These are phyloP conservation scores for Enteromius trimaculatus DNA, from an alignment of 2,797 vertebrate species.

Conservation along the genomic window DNA sequence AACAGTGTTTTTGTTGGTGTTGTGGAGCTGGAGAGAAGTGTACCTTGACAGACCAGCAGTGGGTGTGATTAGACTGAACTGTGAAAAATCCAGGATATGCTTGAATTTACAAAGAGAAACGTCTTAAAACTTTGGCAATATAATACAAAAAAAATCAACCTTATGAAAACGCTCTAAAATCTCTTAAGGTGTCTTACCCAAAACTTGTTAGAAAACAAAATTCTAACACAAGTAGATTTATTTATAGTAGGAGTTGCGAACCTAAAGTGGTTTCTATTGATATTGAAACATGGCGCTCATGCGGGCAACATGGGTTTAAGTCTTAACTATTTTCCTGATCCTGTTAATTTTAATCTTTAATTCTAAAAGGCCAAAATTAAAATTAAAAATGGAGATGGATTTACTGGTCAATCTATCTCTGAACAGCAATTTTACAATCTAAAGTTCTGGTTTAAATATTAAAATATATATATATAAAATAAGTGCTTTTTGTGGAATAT, in stretches of 20 bases:
- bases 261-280: background rate
- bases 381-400: background rate
- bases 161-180: background rate
- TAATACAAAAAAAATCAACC: background rate
- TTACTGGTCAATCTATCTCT: background rate
- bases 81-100: constrained; percentile 41
- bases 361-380: background rate
- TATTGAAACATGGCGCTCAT: constrained; percentile 3
- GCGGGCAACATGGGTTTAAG: background rate
- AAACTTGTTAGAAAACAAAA: background rate
- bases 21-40: background rate
- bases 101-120: constrained; percentile 22
- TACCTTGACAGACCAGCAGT: constrained; percentile 12
- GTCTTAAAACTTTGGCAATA: constrained; percentile 3
- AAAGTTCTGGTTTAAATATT: background rate
- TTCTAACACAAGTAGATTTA: background rate
- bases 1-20: background rate
- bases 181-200: background rate
- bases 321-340: background rate
- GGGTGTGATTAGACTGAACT: constrained; percentile 7
- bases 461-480: too few species aligned
- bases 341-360: background rate
- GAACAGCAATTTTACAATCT: background rate
- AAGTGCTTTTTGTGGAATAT: background rate
- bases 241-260: background rate